phyloP scores from a whole-genome alignment of 2,797 vertebrate species.

The Sebastes vulpes region DNA sequence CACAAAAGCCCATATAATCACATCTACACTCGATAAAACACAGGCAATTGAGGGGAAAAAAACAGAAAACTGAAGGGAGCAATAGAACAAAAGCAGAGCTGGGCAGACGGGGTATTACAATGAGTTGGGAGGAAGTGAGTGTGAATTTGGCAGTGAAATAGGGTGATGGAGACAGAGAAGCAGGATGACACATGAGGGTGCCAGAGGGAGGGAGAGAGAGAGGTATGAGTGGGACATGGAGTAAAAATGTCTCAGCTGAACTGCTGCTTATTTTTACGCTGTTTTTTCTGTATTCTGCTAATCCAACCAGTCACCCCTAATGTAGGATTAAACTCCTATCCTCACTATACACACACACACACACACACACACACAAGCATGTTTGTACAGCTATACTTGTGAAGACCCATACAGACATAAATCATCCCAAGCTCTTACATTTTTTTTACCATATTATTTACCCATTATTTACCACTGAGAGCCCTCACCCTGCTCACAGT shows the following conservation, averaged over 20 bases:
- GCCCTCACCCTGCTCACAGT: neutral
- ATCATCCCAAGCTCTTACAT: neutral
- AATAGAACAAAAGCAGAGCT: constrained; percentile 42
- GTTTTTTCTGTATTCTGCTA: constrained; percentile 31
- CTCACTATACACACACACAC: neutral
- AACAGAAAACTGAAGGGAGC: constrained; percentile 18
- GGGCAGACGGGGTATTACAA: constrained; percentile 42
- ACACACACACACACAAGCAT: neutral
- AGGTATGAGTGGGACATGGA: constrained; percentile 23
- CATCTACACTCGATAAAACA: constrained; percentile 69
- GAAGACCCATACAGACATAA: constrained; percentile 1
- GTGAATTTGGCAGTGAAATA: constrained; percentile 46
- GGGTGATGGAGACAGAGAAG: constrained; percentile 43
- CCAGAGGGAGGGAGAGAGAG: constrained; percentile 17
- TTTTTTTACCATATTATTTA: constrained; percentile 9
- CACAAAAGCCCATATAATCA: constrained; percentile 74
- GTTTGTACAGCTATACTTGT: neutral
- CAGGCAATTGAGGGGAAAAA: constrained; percentile 16
- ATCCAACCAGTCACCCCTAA: constrained; percentile 46
- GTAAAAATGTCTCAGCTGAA: constrained; percentile 41
- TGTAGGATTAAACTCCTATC: constrained; percentile 38
- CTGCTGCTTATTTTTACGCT: constrained; percentile 38
- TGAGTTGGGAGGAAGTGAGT: constrained; percentile 34
- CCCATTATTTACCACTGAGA: constrained; percentile 11
- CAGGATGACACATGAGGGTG: constrained; percentile 31